A percentile compares a stretch with the other conserved stretches of the same genome.
Conservation (phyloP, 2,797 vertebrate genomes). For the Steatocranus sp. region DNA sequence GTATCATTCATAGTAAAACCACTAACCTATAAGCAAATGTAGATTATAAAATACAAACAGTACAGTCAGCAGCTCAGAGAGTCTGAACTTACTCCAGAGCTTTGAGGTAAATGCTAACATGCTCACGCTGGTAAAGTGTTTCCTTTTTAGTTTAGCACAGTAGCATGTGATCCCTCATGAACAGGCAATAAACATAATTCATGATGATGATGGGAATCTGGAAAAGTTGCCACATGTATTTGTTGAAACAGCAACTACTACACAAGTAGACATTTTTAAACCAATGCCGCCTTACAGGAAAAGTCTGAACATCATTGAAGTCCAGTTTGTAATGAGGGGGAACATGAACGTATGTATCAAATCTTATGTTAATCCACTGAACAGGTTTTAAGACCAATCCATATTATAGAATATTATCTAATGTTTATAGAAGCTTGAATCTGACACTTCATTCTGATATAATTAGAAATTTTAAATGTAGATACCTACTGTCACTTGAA, state of each 20-base stretch:
- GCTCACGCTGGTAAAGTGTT: not conserved
- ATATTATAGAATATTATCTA: not conserved
- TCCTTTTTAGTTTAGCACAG: not conserved
- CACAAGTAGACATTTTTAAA: rapidly evolving
- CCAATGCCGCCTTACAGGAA: not conserved
- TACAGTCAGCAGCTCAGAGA: not conserved
- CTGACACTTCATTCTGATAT: not conserved
- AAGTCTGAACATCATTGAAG: not conserved
- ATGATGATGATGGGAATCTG: not conserved
- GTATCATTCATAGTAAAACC: constrained; percentile 1
- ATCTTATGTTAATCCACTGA: not conserved
- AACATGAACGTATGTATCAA: not conserved
- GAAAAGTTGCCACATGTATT: not conserved
- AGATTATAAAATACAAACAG: not conserved
- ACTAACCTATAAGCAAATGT: not conserved
- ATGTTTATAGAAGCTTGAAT: not conserved
- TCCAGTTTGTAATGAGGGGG: not conserved
- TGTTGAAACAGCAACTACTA: not conserved
- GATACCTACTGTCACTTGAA: not conserved
- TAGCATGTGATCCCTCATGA: not conserved
- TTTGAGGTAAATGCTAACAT: not conserved
- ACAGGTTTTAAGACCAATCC: not conserved
- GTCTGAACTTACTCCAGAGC: not conserved
- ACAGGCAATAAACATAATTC: not conserved
- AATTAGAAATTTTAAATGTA: rapidly evolving